These are phyloP conservation scores for Notothenia coriiceps DNA, from an alignment of 2,113 vertebrate genomes.

Conservation along the genomic window DNA sequence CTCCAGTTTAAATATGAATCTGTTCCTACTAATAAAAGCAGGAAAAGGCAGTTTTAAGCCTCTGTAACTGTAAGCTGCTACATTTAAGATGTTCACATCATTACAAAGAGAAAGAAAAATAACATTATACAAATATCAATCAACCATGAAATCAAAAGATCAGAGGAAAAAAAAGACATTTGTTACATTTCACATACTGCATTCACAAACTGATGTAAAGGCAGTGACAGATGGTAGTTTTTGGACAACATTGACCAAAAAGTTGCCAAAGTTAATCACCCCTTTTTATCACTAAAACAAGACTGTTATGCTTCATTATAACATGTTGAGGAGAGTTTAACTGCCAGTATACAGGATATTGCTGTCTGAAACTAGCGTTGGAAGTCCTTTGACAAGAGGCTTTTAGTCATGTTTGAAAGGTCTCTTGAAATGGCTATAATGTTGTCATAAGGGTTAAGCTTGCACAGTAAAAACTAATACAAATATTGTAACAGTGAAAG, in stretches of 20 bases:
- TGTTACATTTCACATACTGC: too few relatives aligned
- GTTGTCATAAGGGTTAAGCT: neutral
- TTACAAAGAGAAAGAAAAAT: neutral
- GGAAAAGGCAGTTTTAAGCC: neutral
- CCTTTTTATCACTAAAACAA: slow-evolving; percentile 2
- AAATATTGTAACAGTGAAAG: neutral
- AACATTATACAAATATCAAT: neutral
- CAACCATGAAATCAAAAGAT: neutral
- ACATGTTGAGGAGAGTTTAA: slow-evolving; percentile 1
- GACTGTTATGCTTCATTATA: neutral
- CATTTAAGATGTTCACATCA: slow-evolving; percentile 39
- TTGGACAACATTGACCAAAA: neutral
- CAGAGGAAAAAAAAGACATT: neutral
- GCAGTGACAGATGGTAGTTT: slow-evolving; percentile 13
- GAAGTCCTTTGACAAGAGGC: neutral
- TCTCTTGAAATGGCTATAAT: slow-evolving; percentile 14
- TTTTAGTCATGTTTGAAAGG: neutral
- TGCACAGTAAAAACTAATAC: neutral
- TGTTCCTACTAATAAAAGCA: slow-evolving; percentile 17
- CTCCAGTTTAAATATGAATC: slow-evolving; percentile 26
- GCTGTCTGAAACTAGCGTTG: slow-evolving; percentile 3
- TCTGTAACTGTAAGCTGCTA: slow-evolving; percentile 42
- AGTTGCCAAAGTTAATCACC: neutral
- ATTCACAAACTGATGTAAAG: slow-evolving; percentile 13
- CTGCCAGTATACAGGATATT: neutral